Conservation (phyloP, 2,888 invertebrate species). For the Metellina segmentata region DNA sequence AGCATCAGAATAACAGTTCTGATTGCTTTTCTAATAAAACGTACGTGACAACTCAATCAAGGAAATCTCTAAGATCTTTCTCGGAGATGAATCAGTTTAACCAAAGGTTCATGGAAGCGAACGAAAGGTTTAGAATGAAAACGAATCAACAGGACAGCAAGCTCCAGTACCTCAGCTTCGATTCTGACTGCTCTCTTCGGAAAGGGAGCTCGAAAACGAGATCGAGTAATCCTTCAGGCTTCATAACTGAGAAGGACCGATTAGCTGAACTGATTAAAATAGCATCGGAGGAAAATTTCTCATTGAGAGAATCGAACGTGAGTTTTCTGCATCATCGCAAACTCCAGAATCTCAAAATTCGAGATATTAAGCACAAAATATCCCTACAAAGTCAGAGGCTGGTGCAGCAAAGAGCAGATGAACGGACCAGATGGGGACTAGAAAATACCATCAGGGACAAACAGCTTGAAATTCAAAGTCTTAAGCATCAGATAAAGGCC, state of each 20-base stretch:
- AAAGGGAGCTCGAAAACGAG: not conserved
- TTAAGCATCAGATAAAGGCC: not conserved
- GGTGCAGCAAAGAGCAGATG: not conserved
- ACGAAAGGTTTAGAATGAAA: not conserved
- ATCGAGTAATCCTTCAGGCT: not conserved
- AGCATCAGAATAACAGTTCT: not conserved
- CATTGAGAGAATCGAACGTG: conserved; percentile 39
- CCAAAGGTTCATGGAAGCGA: too few relatives aligned
- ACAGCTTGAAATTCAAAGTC: conserved; percentile 8
- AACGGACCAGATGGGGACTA: not conserved
- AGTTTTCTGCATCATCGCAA: conserved; percentile 16
- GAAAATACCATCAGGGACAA: not conserved
- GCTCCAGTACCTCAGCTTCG: not conserved
- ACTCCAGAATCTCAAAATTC: conserved; percentile 19
- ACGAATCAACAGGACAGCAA: not conserved
- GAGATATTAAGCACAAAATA: conserved; percentile 14
- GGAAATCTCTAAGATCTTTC: too few relatives aligned
- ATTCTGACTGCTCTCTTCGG: not conserved
- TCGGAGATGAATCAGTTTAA: too few relatives aligned
- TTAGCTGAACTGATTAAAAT: conserved; percentile 1
- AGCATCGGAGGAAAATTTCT: conserved; percentile 27
- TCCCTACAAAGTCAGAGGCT: conserved; percentile 1
- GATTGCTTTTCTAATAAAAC: not conserved
- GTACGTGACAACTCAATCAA: too few relatives aligned
- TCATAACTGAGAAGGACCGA: not conserved